These are phyloP conservation scores for Craterocephalus amniculus DNA, from an alignment of 2,797 vertebrate species.

Conservation along the genomic window DNA sequence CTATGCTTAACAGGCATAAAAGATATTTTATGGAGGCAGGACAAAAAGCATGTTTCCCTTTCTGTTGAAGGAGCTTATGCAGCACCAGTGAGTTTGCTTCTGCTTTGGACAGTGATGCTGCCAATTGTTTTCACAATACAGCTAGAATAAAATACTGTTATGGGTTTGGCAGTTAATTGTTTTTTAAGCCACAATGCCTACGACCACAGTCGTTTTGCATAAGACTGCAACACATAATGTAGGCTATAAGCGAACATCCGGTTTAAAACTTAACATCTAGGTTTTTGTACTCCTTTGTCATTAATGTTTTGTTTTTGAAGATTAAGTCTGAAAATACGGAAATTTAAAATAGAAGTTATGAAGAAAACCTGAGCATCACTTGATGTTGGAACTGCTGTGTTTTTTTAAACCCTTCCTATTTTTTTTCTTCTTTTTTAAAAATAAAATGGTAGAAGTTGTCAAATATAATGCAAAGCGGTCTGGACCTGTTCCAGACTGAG, in stretches of 20 bases:
- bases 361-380: constrained; percentile 61
- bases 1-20: neutral
- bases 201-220: neutral
- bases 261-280: neutral
- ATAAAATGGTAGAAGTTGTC: constrained; percentile 19
- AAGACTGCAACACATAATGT: neutral
- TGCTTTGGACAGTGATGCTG: neutral
- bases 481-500: constrained; percentile 39
- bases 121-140: neutral
- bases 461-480: constrained; percentile 21
- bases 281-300: neutral
- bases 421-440: constrained; percentile 39
- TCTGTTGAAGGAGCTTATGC: neutral
- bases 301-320: neutral
- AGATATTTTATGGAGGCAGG: too few relatives aligned
- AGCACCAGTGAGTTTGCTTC: neutral
- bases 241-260: neutral
- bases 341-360: neutral
- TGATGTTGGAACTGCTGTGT: constrained; percentile 56
- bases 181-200: neutral
- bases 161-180: neutral
- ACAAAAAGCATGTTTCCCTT: neutral
- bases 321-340: neutral
- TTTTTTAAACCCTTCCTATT: constrained; percentile 35
- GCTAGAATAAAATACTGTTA: neutral